Evolutionary conservation across 2,888 invertebrate species (phyloP), one percentile per base, ranked within the genome.

Genomic region (Drosophila falleni): DNA sequence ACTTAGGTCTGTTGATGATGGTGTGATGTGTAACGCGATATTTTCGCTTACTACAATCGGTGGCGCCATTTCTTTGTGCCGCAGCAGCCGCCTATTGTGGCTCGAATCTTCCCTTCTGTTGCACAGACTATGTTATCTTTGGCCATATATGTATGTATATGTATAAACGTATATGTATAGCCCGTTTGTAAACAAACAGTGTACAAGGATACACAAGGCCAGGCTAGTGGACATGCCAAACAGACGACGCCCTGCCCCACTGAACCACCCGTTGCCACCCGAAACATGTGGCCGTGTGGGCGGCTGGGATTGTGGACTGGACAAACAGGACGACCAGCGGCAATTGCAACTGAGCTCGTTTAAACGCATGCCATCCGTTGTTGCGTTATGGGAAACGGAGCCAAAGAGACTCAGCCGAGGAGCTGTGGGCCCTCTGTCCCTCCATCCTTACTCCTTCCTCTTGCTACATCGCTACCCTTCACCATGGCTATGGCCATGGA

Each of bases 51-150:
- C 39, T 81, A 77, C 84, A 77, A 56, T 71, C 64, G 50, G 46
- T 59, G 79, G 58, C 76, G 84, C 70, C 78, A 69, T 70, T 77
- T 13, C 74, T 71, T 81, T 87, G 71, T 83, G 87, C 81, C 76
- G 63, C 79, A 56, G 81, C 62, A 74, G 82, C 59, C 80, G 78
- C 71, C 71, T 71, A 78, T 35, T 65, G 47, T 50, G 50, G 16
- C 49, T 41, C 47, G 23, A 33, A 11, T 33, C 10, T 29, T 9
- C 9, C 26, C 46, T 13, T 42, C 35, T 50, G 50, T 41, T 51
- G 63, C 58, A 55, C 55, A 59, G 23, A 39, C 64, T 41, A n/a
- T 68, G 70, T 74, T 83, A 81, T 86, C 87, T 74, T 55, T 81
- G 56, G 50, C 37, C 69, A 53, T 53, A 65, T 51, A 42, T 41